Evolutionary conservation across 1,140 invertebrate genomes (phyloP), one percentile per base, ranked within the genome.

Genomic region (Coelopa frigida): DNA sequence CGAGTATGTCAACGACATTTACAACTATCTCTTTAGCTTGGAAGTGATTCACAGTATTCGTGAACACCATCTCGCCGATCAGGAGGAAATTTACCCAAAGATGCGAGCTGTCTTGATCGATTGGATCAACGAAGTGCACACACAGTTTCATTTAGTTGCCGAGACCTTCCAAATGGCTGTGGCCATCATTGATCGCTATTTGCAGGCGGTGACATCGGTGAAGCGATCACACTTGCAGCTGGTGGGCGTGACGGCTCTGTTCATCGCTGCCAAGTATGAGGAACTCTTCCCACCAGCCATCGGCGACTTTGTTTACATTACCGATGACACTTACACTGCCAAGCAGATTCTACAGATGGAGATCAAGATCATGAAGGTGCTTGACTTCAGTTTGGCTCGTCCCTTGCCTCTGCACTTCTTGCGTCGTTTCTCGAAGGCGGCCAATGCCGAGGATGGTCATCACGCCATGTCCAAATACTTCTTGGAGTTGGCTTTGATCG

Each of bases 201-300:
- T 96, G 51, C 88, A 94, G 79, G 86, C 87, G 70, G 68, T 65
- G 2, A 59, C 57, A 50, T 59, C 52, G 63, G 75, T 68, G 51
- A 71, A 55, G 60, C 75, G 46, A 76, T 89, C 52, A 71, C 79
- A 50, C 74, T 72, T 98, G 26, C 94, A 98, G 69, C 72, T 98
- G 33, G 88, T 96, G 29, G 95, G 94, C 1, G 83, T 93, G 1
- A 84, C 92, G 3, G 83, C 89, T 1, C 82, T 98, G 78, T 85
- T 93, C 53, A 82, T 98, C 47, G 92, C 94, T 10, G 83, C 84
- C 54, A 98, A 98, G 70, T 98, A 94, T 61, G 94, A 98, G 73
- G 95, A 98, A 74, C 88, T 95, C 61, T 91, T 87, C 57, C 78
- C 85, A 5, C 92, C 94, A 3, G 86, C 90, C 44, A 78, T 96